Base-by-base conservation (phyloP, 1,140 invertebrate genomes). In the Ceratina australensis region DNA sequence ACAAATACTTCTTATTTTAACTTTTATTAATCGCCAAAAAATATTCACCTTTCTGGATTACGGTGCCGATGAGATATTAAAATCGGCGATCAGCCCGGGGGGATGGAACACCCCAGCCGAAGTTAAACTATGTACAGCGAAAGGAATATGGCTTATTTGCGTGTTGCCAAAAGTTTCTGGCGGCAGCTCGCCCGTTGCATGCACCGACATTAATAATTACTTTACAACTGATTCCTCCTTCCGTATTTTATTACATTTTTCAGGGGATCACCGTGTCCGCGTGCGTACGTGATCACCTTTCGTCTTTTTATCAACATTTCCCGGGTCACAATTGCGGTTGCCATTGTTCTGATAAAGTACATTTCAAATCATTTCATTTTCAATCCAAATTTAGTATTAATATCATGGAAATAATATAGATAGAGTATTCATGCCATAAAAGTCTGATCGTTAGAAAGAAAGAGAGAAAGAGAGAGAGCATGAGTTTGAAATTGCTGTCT, bases 61-160 rank as follows among this genome's bases (percentile, higher is more conserved):
- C 82, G 81, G 83, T 87, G 86, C 85, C 86, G 87, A 90, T 88
- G 88, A 90, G 81, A 88, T 84, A 88, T 88, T 87, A 88, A 88
- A 89, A 84, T 84, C 80, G 83, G 84, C 86, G 86, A 87, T 86
- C 67, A 66, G 82, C 73, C 83, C 60, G 81, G 87, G 85, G 87
- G 85, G 87, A 80, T 81, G 86, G 85, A 80, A 74, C 56, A 66
- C 64, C 87, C 77, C 57, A 87, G 84, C 78, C 85, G 80, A 91
- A 91, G 90, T 91, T 91, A 85, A 80, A 84, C 87, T 86, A 86
- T 87, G 82, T 83, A 86, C 61, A 78, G 74, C 71, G 87, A 86
- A 90, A 91, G 90, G 90, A 91, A 91, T 92, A 92, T 90, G 89
- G 91, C 90, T 92, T 90, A 92, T 91, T 91, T 90, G 91, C 91